Evolutionary conservation across 2,113 vertebrate genomes (phyloP).

Genomic region (Myotis brandtii): DNA sequence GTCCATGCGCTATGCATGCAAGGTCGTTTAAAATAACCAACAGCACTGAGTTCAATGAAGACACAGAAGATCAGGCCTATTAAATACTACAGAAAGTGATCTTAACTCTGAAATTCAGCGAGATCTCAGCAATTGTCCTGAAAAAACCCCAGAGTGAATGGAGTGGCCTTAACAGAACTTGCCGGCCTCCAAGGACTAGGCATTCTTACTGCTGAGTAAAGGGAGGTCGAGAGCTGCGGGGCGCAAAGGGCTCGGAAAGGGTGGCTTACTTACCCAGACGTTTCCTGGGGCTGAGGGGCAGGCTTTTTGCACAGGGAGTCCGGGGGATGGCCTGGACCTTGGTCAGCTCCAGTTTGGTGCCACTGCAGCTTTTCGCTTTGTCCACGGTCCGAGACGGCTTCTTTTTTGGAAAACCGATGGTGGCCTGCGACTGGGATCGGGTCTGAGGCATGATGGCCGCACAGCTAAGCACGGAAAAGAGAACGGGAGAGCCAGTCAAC

Average conservation of each 20-base stretch:
- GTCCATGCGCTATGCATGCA: not conserved
- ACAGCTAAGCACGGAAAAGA: not conserved
- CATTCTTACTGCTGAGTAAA: not conserved
- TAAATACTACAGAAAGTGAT: not conserved
- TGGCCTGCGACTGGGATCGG: conserved; percentile 88
- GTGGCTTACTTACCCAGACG: conserved; percentile 92
- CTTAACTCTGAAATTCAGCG: conserved; percentile 26
- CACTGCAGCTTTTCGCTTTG: not conserved
- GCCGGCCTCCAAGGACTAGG: not conserved
- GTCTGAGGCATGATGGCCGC: conserved; percentile 89
- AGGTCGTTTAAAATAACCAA: not conserved
- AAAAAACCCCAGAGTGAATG: conserved; percentile 8
- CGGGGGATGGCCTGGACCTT: not conserved
- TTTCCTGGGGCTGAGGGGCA: conserved; percentile 94
- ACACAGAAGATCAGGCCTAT: not conserved
- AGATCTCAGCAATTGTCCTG: conserved; percentile 10
- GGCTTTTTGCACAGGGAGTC: not conserved
- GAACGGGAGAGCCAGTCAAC: not conserved
- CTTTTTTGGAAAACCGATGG: conserved; percentile 90
- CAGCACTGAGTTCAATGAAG: not conserved
- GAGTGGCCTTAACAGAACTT: not conserved
- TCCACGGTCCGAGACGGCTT: conserved; percentile 80
- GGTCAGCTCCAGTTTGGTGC: not conserved
- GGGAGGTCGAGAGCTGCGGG: not conserved
- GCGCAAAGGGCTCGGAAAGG: not conserved